Percentiles rank a stretch among this genome's conserved stretches.
Conservation (phyloP, 2,888 invertebrate species). For the Mimumesa dahlbomi region DNA sequence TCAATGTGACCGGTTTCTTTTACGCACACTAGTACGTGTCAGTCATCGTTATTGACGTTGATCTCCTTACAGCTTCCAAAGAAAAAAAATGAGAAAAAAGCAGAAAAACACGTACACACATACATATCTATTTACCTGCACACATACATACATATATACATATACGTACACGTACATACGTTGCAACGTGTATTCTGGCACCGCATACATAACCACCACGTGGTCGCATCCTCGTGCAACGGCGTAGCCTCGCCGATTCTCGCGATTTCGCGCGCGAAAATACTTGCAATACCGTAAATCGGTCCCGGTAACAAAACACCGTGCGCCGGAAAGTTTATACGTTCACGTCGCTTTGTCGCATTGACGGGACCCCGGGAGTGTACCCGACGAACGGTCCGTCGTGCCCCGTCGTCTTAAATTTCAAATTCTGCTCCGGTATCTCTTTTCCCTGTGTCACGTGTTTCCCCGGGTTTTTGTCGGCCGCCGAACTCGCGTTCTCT, state of each 20-base stretch:
- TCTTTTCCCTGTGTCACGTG: background rate
- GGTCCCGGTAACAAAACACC: no score
- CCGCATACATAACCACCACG: background rate
- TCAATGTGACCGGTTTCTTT: no score
- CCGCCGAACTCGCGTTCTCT: background rate
- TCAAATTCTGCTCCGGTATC: constrained; percentile 37
- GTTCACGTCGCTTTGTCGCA: constrained; percentile 18
- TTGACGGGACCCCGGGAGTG: no score
- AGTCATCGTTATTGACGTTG: no score
- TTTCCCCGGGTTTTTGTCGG: background rate
- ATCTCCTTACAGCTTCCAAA: no score
- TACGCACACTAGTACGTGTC: no score
- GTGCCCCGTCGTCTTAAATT: constrained; percentile 47
- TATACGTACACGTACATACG: background rate
- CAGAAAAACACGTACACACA: no score
- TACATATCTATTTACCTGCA: no score
- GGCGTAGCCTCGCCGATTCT: constrained; percentile 7
- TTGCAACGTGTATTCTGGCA: background rate
- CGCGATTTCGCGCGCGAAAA: constrained; percentile 22
- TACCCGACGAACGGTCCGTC: background rate
- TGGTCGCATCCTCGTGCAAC: constrained; percentile 1
- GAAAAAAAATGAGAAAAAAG: no score
- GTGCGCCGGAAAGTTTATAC: constrained; percentile 38
- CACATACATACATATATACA: no score
- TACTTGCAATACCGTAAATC: constrained; percentile 40